Evolutionary conservation across 2,797 vertebrate species (phyloP), one percentile per base, ranked within the genome.

Genomic region (Poecilia gillii): DNA sequence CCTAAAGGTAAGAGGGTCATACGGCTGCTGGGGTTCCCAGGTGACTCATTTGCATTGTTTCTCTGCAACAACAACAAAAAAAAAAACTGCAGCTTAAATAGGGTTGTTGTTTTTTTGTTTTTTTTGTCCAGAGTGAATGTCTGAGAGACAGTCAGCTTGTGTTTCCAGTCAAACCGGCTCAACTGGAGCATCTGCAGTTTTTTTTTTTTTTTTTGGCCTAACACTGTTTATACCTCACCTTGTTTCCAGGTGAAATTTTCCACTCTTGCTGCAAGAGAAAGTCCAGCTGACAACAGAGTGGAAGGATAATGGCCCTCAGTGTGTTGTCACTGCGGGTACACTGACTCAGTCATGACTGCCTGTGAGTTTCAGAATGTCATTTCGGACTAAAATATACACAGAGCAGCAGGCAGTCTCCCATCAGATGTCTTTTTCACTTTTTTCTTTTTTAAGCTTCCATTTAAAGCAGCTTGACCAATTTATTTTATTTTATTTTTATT

Each of bases 301-400:
- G 77, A 72, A 36, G 79, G 76, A 80, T 82, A 81, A 82, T 88
- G 80, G 83, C 57, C 80, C 16, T 1, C 81, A 78, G 79, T 84
- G 84, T 77, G 76, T 81, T 90, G 89, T 90, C 88, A 88, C 51
- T 81, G 39, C 43, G 13, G 47, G 86, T 89, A 76, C 85, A 41
- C 73, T 71, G 72, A 80, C 41, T 85, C 77, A 83, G 68, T 77
- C 47, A 75, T 77, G 80, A 76, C 79, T 81, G 75, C 74, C 84
- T 91, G 86, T 90, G 90, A 89, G 84, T 81, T 81, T 82, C 66
- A 78, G 78, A 90, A 91, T 91, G 82, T 87, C 75, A 93, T 93
- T 92, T 86, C 87, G 49, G 80, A 81, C 55, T 62, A 81, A 89
- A 88, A 89, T 85, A 68, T 82, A 88, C 90, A 84, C 84, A 77